Evolutionary conservation across 2,797 vertebrate genomes (phyloP), one percentile per base, ranked within the genome.

Genomic region (Holocentrus rufus): DNA sequence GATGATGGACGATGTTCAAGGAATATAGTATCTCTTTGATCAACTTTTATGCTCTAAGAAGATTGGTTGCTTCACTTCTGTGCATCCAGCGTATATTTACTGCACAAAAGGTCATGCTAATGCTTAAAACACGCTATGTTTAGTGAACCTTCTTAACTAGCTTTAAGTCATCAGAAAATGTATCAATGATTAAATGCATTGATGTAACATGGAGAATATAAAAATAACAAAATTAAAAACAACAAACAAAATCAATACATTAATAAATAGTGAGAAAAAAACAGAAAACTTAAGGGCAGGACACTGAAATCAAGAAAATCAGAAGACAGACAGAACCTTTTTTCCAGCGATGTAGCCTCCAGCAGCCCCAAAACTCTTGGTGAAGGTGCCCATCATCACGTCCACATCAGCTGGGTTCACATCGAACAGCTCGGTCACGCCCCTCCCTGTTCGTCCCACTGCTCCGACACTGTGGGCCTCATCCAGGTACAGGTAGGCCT

Each of bases 391-490:
- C 98, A 99, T 99, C 89, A 97, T 82, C 13, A 99, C 93, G 0
- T 99, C 98, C 17, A 99, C 82, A 13, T 99, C 96, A 0, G 84
- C 80, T 5, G 96, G 94, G 80, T 95, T 94, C 84, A 98, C 87
- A 22, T 83, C 80, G 0, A 91, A 90, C 64, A 97, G 95, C 69
- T 95, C 95, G n/a, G 96, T 93, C 77, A 98, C 95, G 5, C 98
- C 98, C 63, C 95, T 91, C 25, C 97, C 97, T 0, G 93, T 91
- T 0, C 92, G 73, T 1, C 98, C 98, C 81, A 98, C 90, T 0
- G 96, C 95, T 0, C 98, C 98, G 0, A 99, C 95, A 72, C 97
- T 99, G 92, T 99, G 98, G 46, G 98, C 97, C 91, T 99, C 98
- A 0, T 99, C 98, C 81, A 99, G 81, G 90, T 97, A 99, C 88